Evolutionary conservation across 2,888 invertebrate species (phyloP).

Genomic region (Athalia rosae): DNA sequence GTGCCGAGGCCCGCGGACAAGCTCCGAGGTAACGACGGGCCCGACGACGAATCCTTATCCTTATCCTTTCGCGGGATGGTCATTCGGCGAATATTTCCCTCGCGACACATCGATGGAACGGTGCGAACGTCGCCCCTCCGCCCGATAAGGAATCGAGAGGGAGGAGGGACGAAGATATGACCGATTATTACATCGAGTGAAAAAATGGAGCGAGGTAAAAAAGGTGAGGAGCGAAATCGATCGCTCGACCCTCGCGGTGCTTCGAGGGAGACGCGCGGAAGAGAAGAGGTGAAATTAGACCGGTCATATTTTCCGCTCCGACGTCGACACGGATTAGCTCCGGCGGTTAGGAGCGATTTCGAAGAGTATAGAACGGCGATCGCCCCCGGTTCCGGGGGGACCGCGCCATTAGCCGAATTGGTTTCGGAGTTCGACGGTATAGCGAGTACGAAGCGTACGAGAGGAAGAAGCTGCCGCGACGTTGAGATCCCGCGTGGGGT

Average conservation of each 20-base stretch:
- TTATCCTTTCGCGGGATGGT: too few species aligned
- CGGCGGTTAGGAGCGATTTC: conserved; percentile 6
- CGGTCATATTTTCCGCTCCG: neutral
- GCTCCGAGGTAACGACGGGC: too few species aligned
- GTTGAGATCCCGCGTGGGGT: neutral
- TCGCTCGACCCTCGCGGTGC: neutral
- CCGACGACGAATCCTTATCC: too few species aligned
- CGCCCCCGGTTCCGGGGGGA: neutral
- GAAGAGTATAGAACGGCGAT: neutral
- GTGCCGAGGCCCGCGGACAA: too few species aligned
- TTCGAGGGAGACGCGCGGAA: neutral
- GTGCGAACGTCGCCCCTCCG: neutral
- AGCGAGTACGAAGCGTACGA: neutral
- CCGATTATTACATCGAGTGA: conserved; percentile 41
- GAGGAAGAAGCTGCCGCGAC: neutral
- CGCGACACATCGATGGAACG: conserved; percentile 28
- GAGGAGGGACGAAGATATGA: conserved; percentile 38
- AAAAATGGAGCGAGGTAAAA: conserved; percentile 23
- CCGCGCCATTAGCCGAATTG: conserved; percentile 40
- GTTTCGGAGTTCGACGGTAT: conserved; percentile 13
- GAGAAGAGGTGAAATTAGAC: neutral
- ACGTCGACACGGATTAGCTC: neutral
- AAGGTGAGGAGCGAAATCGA: too few species aligned
- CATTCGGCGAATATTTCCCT: neutral
- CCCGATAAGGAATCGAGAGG: conserved; percentile 2